Base-by-base conservation (phyloP, 2,888 invertebrate species). In the Ichneumoninae sp. region DNA sequence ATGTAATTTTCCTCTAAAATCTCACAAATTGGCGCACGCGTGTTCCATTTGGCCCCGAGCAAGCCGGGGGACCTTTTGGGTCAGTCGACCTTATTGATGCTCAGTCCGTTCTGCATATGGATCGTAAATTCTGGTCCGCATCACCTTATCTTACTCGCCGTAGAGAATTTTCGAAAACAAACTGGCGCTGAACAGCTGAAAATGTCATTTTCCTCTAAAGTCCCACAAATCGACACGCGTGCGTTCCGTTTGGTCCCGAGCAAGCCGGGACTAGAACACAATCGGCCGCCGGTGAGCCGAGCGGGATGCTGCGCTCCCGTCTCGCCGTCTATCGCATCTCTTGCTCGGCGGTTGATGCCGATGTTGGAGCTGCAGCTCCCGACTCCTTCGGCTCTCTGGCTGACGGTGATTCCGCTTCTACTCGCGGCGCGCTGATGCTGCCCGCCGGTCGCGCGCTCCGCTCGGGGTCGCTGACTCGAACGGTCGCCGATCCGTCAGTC, bases 401-500 rank as follows among this genome's bases (percentile, higher is more conserved):
- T 47, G 80, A 66, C 76, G 80, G 16, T 70, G 69, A 33, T 70
- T 68, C 60, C 69, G 83, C 66, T 66, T 77, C 77, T 81, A 71
- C 63, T 63, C 63, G 63, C 22, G 30, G 26, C 30, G 63, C 40
- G 78, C 52, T 52, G 66, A 57, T 82, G 85, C 82, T 80, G 81
- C 68, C 76, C 79, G 79, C 79, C 75, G 82, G 75, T 83, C 71
- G 85, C 82, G 57, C 75, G 79, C 70, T 47, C 44, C 44, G 44
- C 85, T 79, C 89, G 91, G 92, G 93, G 93, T 93, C 93, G 93
- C 89, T 93, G 93, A 93, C 93, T 93, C 92, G 93, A 93, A 93
- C 93, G 93, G 93, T 93, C 93, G 93, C 93, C 93, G 93, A 93
- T 93, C 93, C 93, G 93, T 93, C 93, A 93, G 93, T 93, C 93